phyloP scores from a whole-genome alignment of 2,888 invertebrate genomes.

The Phragmatobia fuliginosa region DNA sequence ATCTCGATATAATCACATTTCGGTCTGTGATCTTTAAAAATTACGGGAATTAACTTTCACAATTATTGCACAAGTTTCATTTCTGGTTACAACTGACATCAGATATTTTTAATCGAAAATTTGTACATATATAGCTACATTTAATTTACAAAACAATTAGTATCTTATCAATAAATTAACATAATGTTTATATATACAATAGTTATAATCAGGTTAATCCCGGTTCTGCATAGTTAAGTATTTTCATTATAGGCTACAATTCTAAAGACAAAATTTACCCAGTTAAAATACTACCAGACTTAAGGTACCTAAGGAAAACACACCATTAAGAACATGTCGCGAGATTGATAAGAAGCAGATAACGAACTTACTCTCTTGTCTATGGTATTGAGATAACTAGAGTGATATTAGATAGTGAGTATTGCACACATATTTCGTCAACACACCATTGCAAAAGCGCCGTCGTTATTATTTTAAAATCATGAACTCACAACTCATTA shows the following conservation, averaged over 20 bases:
- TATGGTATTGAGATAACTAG: not conserved
- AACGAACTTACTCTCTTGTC: not conserved
- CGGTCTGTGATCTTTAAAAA: too few species aligned
- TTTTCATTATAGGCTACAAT: too few species aligned
- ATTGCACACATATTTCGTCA: not conserved
- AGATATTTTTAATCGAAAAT: not conserved
- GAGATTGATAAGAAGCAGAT: not conserved
- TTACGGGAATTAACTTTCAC: too few species aligned
- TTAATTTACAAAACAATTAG: not conserved
- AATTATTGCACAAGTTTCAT: too few species aligned
- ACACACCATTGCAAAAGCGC: slow-evolving; percentile 10
- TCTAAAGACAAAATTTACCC: too few species aligned
- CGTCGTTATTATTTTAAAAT: slow-evolving; percentile 35
- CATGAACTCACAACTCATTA: slow-evolving; percentile 27
- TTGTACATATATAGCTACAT: too few species aligned
- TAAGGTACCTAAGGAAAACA: not conserved
- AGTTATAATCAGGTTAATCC: not conserved
- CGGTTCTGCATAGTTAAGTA: not conserved
- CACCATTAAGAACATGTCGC: not conserved
- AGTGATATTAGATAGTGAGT: not conserved
- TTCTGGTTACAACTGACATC: not conserved
- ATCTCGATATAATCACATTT: too few species aligned
- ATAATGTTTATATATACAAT: not conserved
- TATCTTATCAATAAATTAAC: not conserved
- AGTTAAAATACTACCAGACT: not conserved